A percentile compares a stretch with the other conserved stretches of the same genome.
Conservation (phyloP, 2,113 vertebrate species). For the Cebus imitator region DNA sequence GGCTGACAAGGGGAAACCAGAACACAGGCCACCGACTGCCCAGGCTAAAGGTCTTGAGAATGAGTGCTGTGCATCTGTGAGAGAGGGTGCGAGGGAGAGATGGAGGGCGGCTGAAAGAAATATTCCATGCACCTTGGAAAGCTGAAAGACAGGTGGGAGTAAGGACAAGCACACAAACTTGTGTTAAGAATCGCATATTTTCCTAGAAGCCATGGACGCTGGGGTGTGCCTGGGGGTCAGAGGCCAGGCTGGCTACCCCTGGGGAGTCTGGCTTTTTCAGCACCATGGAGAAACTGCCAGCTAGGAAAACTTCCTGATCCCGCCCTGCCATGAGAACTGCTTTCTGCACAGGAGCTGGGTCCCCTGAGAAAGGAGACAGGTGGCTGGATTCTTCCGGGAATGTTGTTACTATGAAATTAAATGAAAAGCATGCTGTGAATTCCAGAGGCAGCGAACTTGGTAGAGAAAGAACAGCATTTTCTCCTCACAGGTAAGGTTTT, state of each 20-base stretch:
- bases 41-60: background rate
- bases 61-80: background rate
- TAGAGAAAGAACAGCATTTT: background rate
- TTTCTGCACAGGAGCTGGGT: background rate
- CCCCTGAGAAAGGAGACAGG: background rate
- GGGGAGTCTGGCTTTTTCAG: background rate
- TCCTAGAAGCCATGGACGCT: background rate
- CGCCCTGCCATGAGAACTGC: background rate
- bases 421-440: background rate
- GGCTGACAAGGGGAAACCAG: background rate
- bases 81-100: background rate
- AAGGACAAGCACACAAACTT: background rate
- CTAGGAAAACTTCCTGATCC: background rate
- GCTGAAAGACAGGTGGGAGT: background rate
- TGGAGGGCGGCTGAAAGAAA: no score
- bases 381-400: background rate
- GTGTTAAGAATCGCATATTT: background rate
- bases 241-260: rapidly evolving
- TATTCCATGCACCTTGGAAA: background rate
- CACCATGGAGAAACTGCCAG: background rate
- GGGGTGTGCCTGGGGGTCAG: background rate
- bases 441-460: background rate
- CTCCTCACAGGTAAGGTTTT: background rate
- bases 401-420: background rate
- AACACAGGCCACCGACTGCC: background rate